Percentiles rank a stretch among this genome's conserved stretches.
Evolutionary conservation across 2,888 invertebrate genomes (phyloP).

Genomic region (Caenorhabditis sulstoni): DNA sequence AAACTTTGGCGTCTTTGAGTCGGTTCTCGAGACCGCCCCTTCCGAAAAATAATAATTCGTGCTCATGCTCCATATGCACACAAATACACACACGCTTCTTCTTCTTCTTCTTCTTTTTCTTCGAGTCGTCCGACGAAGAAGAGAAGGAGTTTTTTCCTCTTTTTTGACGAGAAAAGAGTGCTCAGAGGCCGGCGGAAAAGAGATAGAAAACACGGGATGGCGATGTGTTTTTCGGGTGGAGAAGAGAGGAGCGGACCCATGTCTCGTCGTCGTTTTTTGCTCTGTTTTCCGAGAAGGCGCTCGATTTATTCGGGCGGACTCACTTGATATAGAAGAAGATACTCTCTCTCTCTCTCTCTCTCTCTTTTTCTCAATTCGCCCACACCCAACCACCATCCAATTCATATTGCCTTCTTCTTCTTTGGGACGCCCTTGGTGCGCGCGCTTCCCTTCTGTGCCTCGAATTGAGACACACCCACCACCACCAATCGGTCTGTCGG

Average conservation of each 20-base stretch:
- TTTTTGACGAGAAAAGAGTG: conserved; percentile 28
- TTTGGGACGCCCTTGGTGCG: conserved; percentile 23
- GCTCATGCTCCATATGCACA: not conserved
- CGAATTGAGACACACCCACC: too few relatives aligned
- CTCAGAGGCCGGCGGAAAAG: not conserved
- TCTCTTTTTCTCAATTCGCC: too few relatives aligned
- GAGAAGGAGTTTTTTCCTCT: conserved; percentile 34
- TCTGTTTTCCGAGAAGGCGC: not conserved
- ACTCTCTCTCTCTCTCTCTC: conserved; percentile 15
- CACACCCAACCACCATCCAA: too few relatives aligned
- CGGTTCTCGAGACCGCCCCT: conserved; percentile 30
- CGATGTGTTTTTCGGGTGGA: conserved; percentile 12
- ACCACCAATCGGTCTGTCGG: too few relatives aligned
- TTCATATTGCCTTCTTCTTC: not conserved
- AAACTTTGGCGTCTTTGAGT: too few relatives aligned
- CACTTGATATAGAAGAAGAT: not conserved
- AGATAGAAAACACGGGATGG: not conserved
- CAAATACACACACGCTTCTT: conserved; percentile 4
- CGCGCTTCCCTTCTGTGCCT: not conserved
- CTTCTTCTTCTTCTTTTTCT: not conserved
- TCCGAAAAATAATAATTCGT: conserved; percentile 48
- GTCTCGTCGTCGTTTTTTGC: not conserved
- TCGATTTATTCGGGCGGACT: not conserved
- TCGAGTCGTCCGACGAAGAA: too few relatives aligned
- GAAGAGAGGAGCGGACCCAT: too few relatives aligned